A percentile compares a stretch with the other conserved stretches of the same genome.
Evolutionary conservation across 1,140 invertebrate species (phyloP).

Genomic region (Archivesica marissinica): DNA sequence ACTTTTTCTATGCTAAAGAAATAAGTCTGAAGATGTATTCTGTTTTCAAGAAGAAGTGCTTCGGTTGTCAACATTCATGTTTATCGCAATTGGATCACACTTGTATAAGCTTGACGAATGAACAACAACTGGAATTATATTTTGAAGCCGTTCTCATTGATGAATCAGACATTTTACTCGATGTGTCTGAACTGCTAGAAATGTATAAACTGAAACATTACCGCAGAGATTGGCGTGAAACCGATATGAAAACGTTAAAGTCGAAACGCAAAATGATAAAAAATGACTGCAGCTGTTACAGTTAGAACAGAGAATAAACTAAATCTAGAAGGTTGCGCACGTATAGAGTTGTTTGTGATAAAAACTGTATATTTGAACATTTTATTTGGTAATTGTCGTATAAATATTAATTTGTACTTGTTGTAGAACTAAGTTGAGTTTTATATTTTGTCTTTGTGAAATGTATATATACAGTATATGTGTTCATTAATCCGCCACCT

Average conservation of each 20-base stretch:
- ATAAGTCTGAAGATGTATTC: slow-evolving; percentile 20
- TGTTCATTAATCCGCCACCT: no score
- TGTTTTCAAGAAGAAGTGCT: slow-evolving; percentile 38
- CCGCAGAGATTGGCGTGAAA: slow-evolving; percentile 31
- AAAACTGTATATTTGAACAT: background rate
- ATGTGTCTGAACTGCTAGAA: slow-evolving; percentile 1
- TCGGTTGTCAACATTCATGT: slow-evolving; percentile 24
- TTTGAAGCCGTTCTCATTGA: slow-evolving; percentile 4
- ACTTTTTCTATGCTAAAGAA: slow-evolving; percentile 57
- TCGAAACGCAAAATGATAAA: slow-evolving; percentile 42
- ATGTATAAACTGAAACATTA: slow-evolving; percentile 30
- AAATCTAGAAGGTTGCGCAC: background rate
- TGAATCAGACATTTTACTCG: slow-evolving; percentile 21
- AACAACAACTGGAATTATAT: slow-evolving; percentile 18
- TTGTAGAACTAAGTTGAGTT: background rate
- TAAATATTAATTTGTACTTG: background rate
- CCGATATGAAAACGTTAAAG: slow-evolving; percentile 40
- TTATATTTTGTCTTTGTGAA: background rate
- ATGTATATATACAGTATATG: background rate
- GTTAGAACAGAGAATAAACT: slow-evolving; percentile 26
- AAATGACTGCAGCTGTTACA: background rate
- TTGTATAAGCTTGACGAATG: background rate
- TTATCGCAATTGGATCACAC: slow-evolving; percentile 19
- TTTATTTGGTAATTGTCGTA: background rate
- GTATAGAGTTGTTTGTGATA: background rate